Evolutionary conservation across 2,113 vertebrate species (phyloP), one percentile per base, ranked within the genome.

Genomic region (Oryzias melastigma): DNA sequence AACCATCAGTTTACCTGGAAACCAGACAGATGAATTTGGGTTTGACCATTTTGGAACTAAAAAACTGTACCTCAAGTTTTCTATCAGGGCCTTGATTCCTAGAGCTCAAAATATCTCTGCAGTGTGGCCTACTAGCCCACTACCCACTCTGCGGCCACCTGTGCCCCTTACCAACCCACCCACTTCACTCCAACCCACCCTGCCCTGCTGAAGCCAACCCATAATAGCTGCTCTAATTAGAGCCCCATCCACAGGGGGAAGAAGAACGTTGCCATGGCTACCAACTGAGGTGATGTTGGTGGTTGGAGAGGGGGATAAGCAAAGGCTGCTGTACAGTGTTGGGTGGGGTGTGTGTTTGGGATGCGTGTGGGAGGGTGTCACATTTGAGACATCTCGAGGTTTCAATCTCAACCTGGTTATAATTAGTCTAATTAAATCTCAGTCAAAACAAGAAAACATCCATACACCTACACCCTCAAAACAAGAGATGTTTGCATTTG

Each of bases 201-300:
- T 66, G 79, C 86, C 74, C 82, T 71, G 86, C 73, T 65, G 66
- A 79, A 71, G 84, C 85, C 88, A 92, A 85, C 88, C 90, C 91
- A 91, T 92, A 92, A 92, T 93, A 92, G 90, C 84, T 90, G 89
- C 88, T 91, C 90, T 92, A 93, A 93, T 93, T 92, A 92, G 89
- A 90, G 87, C 81, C 77, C 83, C 87, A 90, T 92, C 90, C 86
- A 80, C 87, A 88, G 85, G 87, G 89, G 89, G 78, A 87, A 89
- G 88, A 91, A 81, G 69, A 68, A 81, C 75, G 89, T 91, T 92
- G 83, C 90, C 72, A 90, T 92, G 90, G 90, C 84, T 88, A 91
- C 85, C 58, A 14, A 68, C 58, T 27, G 73, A 85, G 75, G 78
- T 80, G 85, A 82, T 85, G 76, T 85, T 18, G 1, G 73, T 85